These are phyloP conservation scores for Trididemnum clinides DNA, from an alignment of 23 tunicate genomes.

Conservation along the genomic window DNA sequence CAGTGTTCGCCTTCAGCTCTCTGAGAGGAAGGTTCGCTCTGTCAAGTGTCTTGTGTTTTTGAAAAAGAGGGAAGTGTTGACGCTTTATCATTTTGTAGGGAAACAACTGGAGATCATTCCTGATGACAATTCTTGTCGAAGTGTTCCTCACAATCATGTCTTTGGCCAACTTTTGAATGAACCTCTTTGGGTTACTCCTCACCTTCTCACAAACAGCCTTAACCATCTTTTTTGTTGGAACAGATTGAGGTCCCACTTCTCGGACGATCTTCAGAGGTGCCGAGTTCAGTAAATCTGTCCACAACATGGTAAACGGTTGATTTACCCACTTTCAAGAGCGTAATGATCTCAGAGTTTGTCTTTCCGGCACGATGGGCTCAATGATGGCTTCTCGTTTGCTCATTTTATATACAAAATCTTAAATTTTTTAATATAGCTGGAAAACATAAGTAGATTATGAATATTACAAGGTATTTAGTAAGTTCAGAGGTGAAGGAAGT, in stretches of 20 bases:
- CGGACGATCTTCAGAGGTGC: not conserved
- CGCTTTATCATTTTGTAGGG: not conserved
- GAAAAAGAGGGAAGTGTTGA: not conserved
- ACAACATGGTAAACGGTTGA: not conserved
- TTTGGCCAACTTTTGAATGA: not conserved
- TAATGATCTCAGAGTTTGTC: not conserved
- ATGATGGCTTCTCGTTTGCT: too few relatives aligned
- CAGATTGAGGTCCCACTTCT: not conserved
- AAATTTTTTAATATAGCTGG: not conserved
- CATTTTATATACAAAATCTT: not conserved
- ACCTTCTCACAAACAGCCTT: slow-evolving; percentile 2
- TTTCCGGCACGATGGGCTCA: not conserved
- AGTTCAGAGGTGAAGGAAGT: not conserved
- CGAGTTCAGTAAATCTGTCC: not conserved
- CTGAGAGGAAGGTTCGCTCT: not conserved
- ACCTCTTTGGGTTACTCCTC: slow-evolving; percentile 7
- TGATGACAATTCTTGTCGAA: not conserved
- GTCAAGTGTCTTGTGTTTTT: not conserved
- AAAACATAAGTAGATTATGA: not conserved
- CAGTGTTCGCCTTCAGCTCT: not conserved
- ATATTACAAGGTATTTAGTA: not conserved
- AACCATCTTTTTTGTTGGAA: not conserved
- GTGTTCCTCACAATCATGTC: not conserved
- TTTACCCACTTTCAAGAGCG: slow-evolving; percentile 2
- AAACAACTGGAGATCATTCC: not conserved